Base-by-base conservation (phyloP, 2,113 vertebrate genomes). In the Aegotheles bennettii region DNA sequence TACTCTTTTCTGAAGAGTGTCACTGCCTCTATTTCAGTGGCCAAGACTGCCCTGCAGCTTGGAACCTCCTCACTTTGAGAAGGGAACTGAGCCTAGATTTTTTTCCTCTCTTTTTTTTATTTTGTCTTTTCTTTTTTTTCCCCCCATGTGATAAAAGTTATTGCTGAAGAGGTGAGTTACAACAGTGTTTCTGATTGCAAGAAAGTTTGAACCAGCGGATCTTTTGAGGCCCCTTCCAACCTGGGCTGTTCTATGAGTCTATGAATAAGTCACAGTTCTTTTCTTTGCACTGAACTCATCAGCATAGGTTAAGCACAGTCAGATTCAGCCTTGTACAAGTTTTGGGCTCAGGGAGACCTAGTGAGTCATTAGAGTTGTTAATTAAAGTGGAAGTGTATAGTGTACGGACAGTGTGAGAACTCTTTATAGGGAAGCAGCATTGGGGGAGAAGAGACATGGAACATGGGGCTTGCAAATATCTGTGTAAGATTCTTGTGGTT, bases 1-100 rank as follows among this genome's bases (percentile, higher is more conserved):
- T 82, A 74, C 54, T 81, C 60, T 73, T 83, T 87, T 51, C 77
- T 87, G 84, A 96, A 96, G 93, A 70, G 3, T 29, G 11, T 43
- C 21, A 51, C 51, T 38, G 24, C 20, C 20, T 85, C 12, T 23
- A 56, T 79, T 85, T 70, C 67, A 25, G 33, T 21, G 42, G 9
- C 28, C 0, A 18, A 53, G 42, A n/a, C 20, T 61, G 47, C 15
- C 43, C 16, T 40, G 47, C 6, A 9, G 53, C 43, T 64, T 85
- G 75, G 42, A 85, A 61, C 28, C n/a, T 63, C 17, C 36, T 63
- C 60, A 45, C 14, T 38, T 25, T 48, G 60, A 78, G 29, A 28
- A 45, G 5, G 21, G 31, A 24, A 38, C 14, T 21, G 36, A 78
- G 48, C 29, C 13, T 47, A 38, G 42, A 40, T 61, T 63, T 59